Evolutionary conservation across 2,888 invertebrate genomes (phyloP).

Genomic region (Neoscelio sp.): DNA sequence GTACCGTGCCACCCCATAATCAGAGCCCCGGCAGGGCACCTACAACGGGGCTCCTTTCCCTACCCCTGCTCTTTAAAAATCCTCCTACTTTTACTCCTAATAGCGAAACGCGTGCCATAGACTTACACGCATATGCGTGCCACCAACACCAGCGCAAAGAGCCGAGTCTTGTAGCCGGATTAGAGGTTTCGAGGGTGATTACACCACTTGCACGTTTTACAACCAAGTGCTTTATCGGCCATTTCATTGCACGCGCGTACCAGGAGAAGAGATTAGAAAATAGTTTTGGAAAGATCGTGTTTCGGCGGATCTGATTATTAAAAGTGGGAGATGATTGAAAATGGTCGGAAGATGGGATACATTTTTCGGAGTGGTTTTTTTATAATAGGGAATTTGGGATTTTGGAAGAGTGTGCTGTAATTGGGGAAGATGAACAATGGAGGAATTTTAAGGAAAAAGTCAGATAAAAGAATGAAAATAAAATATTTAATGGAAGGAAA

Average conservation of each 20-base stretch:
- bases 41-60: conserved; percentile 66
- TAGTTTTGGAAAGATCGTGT: conserved; percentile 39
- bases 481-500: too few species aligned
- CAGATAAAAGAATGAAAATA: too few species aligned
- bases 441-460: too few species aligned
- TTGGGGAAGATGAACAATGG: too few species aligned
- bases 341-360: background rate
- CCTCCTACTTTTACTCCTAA: conserved; percentile 65
- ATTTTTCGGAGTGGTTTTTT: too few species aligned
- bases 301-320: too few species aligned
- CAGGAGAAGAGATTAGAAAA: conserved; percentile 41
- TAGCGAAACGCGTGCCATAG: conserved; percentile 77
- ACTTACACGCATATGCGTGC: background rate
- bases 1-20: conserved; percentile 80
- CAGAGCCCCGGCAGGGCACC: conserved; percentile 70
- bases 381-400: too few species aligned
- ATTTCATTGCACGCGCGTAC: conserved; percentile 31
- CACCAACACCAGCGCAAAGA: conserved; percentile 43
- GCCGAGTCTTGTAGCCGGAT: conserved; percentile 79
- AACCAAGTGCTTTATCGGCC: conserved; percentile 54
- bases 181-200: conserved; percentile 81
- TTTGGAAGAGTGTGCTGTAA: too few species aligned
- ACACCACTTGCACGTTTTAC: conserved; percentile 74
- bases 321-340: conserved; percentile 36
- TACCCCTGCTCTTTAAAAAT: conserved; percentile 38